Evolutionary conservation across 2,113 vertebrate genomes (phyloP).

Genomic region (Myrmecophaga tridactyla): DNA sequence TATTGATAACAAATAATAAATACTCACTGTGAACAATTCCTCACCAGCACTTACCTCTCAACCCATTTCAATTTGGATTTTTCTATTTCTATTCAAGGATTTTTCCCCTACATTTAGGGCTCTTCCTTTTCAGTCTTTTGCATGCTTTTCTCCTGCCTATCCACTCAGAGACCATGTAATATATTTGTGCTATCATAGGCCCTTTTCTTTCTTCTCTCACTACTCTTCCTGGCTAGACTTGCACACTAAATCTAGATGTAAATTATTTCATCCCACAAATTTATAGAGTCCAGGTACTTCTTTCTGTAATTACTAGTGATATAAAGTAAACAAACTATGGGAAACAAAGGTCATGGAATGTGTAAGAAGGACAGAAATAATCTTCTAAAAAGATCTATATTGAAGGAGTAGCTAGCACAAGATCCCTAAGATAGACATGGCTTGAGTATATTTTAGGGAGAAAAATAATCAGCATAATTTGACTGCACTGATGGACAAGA

Average conservation of each 20-base stretch:
- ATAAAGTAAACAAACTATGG: background rate
- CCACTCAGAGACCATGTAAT: no score
- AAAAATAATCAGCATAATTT: background rate
- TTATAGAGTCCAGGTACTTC: background rate
- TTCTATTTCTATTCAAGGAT: background rate
- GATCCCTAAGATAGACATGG: background rate
- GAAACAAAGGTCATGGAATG: background rate
- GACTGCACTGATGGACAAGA: background rate
- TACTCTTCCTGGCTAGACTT: background rate
- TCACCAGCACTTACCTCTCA: background rate
- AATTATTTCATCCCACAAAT: background rate
- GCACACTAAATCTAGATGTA: background rate
- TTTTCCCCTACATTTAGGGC: background rate
- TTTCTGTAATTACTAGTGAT: background rate
- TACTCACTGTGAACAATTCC: background rate
- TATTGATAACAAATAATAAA: background rate
- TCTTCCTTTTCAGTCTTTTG: background rate
- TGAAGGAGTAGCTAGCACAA: background rate
- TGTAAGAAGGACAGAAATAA: background rate
- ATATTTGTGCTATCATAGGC: background rate
- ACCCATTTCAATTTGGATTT: background rate
- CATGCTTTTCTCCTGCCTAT: background rate
- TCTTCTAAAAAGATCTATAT: background rate
- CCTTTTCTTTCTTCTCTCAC: background rate
- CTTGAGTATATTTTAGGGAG: background rate